A percentile compares a stretch with the other conserved stretches of the same genome.
These are phyloP conservation scores for Catostylus mosaicus DNA, from an alignment of 30 jellyfish, hydroid and myxozoan genomes.

Conservation along the genomic window DNA sequence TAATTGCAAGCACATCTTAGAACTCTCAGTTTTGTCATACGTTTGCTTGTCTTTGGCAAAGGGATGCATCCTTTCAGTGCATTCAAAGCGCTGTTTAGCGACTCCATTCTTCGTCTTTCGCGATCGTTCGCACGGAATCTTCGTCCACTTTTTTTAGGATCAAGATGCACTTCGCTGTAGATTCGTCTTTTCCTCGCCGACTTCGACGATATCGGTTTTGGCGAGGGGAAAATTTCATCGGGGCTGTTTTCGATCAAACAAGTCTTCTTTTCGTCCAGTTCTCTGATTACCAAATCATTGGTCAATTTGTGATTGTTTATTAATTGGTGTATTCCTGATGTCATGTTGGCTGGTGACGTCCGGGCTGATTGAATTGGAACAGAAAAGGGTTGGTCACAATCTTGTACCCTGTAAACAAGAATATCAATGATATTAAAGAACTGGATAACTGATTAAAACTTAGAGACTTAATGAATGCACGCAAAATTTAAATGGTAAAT, in stretches of 20 bases:
- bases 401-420: background rate
- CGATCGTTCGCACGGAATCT: constrained; percentile 96
- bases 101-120: constrained; percentile 90
- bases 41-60: constrained; percentile 56
- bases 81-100: constrained; percentile 89
- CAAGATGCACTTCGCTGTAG: constrained; percentile 80
- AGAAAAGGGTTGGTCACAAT: background rate
- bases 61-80: constrained; percentile 92
- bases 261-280: constrained; percentile 59
- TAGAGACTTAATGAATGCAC: no score
- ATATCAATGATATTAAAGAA: background rate
- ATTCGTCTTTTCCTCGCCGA: constrained; percentile 71
- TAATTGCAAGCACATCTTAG: constrained; percentile 83
- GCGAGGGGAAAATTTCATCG: constrained; percentile 15
- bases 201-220: constrained; percentile 13
- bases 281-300: constrained; percentile 20
- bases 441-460: background rate
- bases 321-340: background rate
- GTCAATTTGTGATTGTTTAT: constrained; percentile 2
- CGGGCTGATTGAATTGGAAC: no score
- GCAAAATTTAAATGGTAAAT: no score
- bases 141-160: constrained; percentile 92
- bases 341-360: background rate
- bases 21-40: constrained; percentile 84
- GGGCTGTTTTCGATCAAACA: constrained; percentile 29